These are phyloP conservation scores for Drosophila pseudotakahashii DNA, from an alignment of 2,888 invertebrate genomes.

Conservation along the genomic window DNA sequence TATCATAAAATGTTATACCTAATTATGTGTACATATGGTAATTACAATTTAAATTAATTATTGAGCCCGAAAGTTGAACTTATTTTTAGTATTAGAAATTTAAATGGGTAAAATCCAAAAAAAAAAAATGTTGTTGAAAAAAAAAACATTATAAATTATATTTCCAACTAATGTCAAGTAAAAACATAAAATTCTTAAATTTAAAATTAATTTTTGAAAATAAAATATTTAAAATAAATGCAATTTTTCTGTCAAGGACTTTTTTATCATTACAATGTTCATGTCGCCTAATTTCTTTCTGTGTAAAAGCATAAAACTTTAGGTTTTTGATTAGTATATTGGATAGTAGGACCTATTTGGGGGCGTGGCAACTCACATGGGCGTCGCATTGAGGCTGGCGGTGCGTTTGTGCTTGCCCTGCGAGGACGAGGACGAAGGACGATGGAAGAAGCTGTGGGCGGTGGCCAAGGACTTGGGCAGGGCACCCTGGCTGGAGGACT, in stretches of 20 bases:
- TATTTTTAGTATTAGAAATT: too few species aligned
- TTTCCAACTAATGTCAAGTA: too few species aligned
- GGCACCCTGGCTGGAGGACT: slow-evolving; percentile 71
- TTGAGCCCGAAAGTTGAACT: too few species aligned
- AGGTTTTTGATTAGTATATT: slow-evolving; percentile 4
- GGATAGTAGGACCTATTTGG: neutral
- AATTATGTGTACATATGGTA: too few species aligned
- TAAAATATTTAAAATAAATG: too few species aligned
- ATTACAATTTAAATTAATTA: too few species aligned
- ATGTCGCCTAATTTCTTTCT: neutral
- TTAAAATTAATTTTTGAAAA: too few species aligned
- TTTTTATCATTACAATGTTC: neutral
- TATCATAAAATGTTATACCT: too few species aligned
- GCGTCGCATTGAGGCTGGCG: slow-evolving; percentile 64
- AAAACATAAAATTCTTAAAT: too few species aligned
- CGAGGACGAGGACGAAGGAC: slow-evolving; percentile 33
- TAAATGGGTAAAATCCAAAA: too few species aligned
- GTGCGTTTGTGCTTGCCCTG: slow-evolving; percentile 65
- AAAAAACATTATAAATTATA: too few species aligned
- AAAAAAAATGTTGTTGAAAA: too few species aligned
- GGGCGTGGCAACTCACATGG: slow-evolving; percentile 65
- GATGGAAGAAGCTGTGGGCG: slow-evolving; percentile 62
- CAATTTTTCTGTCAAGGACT: neutral
- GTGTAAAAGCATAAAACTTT: neutral
- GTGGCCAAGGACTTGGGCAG: slow-evolving; percentile 68